Percentiles rank a stretch among this genome's conserved stretches.
phyloP scores from a whole-genome alignment of 2,888 invertebrate genomes.

The Timandra comae region DNA sequence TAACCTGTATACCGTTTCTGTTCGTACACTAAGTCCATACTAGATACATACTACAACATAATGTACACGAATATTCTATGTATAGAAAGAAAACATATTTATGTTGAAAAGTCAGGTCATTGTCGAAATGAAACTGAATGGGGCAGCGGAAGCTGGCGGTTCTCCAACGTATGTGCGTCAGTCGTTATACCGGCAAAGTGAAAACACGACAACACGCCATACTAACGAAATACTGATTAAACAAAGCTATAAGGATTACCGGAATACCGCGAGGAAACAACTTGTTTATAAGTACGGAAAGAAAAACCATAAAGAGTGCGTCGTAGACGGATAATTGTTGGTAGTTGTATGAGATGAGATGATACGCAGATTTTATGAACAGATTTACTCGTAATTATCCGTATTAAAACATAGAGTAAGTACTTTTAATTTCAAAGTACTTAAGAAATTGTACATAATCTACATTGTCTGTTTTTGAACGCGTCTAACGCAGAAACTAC shows the following conservation, averaged over 20 bases:
- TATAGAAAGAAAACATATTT: constrained; percentile 28
- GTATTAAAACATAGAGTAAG: too few species aligned
- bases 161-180: constrained; percentile 65
- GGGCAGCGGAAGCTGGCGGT: constrained; percentile 58
- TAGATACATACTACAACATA: background rate
- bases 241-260: constrained; percentile 14
- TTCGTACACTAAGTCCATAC: constrained; percentile 5
- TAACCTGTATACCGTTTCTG: too few species aligned
- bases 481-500: too few species aligned
- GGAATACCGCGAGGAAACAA: too few species aligned
- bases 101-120: constrained; percentile 60
- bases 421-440: too few species aligned
- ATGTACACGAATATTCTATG: too few species aligned
- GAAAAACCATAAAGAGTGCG: constrained; percentile 1
- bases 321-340: background rate
- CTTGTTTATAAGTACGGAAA: too few species aligned
- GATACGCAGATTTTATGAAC: too few species aligned
- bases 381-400: too few species aligned
- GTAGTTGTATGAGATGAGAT: too few species aligned
- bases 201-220: background rate
- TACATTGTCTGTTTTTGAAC: too few species aligned
- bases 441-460: too few species aligned
- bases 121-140: constrained; percentile 66
- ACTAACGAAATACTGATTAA: constrained; percentile 11
- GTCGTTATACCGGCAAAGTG: constrained; percentile 13